These are phyloP conservation scores for Myotis brandtii DNA, from an alignment of 2,113 vertebrate genomes.

Conservation along the genomic window DNA sequence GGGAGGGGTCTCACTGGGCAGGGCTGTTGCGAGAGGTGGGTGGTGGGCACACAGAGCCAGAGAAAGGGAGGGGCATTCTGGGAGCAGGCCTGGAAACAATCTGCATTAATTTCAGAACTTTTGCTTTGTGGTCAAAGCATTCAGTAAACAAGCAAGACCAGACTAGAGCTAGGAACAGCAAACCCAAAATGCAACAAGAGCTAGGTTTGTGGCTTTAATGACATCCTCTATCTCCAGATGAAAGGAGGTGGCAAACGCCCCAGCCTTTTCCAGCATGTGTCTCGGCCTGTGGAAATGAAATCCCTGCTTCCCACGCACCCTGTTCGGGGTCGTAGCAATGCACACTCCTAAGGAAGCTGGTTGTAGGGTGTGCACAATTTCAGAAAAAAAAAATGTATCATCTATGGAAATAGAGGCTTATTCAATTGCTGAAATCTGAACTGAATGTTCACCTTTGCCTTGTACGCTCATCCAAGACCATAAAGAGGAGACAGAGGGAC, in stretches of 20 bases:
- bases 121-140: constrained; percentile 31
- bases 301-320: neutral
- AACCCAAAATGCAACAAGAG: constrained; percentile 73
- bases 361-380: neutral
- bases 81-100: neutral
- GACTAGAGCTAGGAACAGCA: constrained; percentile 72
- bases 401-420: neutral
- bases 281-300: neutral
- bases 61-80: neutral
- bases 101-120: constrained; percentile 7
- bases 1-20: neutral
- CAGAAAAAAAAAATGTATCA: neutral
- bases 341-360: neutral
- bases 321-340: neutral
- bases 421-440: neutral
- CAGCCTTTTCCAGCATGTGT: neutral
- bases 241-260: neutral
- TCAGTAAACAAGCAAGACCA: constrained; percentile 52
- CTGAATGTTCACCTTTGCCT: neutral
- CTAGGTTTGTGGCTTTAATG: constrained; percentile 76
- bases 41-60: neutral
- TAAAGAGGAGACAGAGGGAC: neutral
- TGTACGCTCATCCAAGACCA: neutral
- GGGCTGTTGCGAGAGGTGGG: neutral
- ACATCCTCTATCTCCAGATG: constrained; percentile 40